These are phyloP conservation scores for Hemicordylus capensis DNA, from an alignment of 2,113 vertebrate genomes.

Conservation along the genomic window DNA sequence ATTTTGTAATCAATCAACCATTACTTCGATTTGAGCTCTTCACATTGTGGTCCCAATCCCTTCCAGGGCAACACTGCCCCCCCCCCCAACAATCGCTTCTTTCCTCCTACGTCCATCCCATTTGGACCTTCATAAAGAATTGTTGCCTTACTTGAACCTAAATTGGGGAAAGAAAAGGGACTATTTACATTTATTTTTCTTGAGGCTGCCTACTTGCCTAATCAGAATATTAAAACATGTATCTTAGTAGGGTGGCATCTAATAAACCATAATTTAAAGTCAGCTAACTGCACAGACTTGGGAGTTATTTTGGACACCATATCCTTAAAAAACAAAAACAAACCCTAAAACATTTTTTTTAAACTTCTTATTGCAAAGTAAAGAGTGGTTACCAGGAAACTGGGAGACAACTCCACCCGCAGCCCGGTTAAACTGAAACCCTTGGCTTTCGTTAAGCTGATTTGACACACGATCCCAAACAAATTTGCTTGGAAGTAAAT, in stretches of 20 bases:
- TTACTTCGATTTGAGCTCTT: no score
- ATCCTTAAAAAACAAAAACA: no score
- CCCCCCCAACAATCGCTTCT: no score
- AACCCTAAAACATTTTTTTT: no score
- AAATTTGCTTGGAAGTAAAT: not conserved
- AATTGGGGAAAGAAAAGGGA: slow-evolving; percentile 1
- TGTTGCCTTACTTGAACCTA: not conserved
- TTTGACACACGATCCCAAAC: not conserved
- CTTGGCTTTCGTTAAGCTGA: not conserved
- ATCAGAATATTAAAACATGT: slow-evolving; percentile 66
- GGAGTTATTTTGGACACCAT: slow-evolving; percentile 37
- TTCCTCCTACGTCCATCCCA: not conserved
- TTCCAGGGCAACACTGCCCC: no score
- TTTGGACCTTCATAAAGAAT: not conserved
- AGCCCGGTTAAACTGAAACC: no score
- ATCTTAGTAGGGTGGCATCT: slow-evolving; percentile 53
- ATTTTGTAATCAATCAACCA: no score
- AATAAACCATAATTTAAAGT: slow-evolving; percentile 59
- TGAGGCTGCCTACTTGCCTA: slow-evolving; percentile 53
- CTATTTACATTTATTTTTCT: slow-evolving; percentile 47
- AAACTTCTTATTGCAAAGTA: not conserved
- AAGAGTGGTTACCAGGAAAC: not conserved
- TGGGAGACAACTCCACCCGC: not conserved
- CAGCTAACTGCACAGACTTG: slow-evolving; percentile 43
- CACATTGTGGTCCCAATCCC: no score